Percentiles rank a stretch among this genome's conserved stretches.
phyloP scores from a whole-genome alignment of 2,888 invertebrate species.

The Amphipyra tragopoginis region DNA sequence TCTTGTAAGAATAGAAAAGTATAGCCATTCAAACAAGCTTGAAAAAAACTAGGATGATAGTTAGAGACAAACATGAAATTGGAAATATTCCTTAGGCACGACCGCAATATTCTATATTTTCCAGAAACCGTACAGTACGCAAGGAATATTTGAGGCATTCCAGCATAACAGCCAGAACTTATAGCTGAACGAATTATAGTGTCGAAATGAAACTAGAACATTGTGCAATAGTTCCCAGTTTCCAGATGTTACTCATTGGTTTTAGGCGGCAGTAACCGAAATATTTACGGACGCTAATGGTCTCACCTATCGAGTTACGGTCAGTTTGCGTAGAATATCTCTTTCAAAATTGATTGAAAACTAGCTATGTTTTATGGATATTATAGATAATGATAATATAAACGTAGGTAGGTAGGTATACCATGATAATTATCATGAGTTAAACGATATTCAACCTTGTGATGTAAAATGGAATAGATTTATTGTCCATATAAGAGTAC shows the following conservation, averaged over 20 bases:
- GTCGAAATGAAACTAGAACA: slow-evolving; percentile 52
- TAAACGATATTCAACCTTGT: too few species aligned
- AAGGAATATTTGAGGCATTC: slow-evolving; percentile 23
- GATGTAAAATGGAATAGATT: too few species aligned
- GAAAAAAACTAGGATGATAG: too few species aligned
- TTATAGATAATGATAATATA: too few species aligned
- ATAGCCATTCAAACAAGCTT: too few species aligned
- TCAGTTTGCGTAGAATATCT: slow-evolving; percentile 37
- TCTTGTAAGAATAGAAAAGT: too few species aligned
- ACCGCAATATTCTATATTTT: neutral
- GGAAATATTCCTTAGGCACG: too few species aligned
- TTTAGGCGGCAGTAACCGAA: slow-evolving; percentile 59
- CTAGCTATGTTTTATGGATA: slow-evolving; percentile 7
- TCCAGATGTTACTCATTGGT: slow-evolving; percentile 67
- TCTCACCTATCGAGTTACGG: slow-evolving; percentile 61
- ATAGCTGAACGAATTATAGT: slow-evolving; percentile 66
- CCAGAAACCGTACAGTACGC: neutral
- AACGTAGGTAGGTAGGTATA: neutral
- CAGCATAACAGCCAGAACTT: slow-evolving; percentile 45
- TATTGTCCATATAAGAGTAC: too few species aligned
- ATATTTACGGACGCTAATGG: slow-evolving; percentile 65
- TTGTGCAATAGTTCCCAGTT: slow-evolving; percentile 61
- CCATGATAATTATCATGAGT: neutral
- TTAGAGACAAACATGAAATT: too few species aligned
- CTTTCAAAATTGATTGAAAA: slow-evolving; percentile 36